A percentile compares a stretch with the other conserved stretches of the same genome.
Conservation (phyloP, 35 echinoderm and acorn worm species). For the Stichopus chloronotus region DNA sequence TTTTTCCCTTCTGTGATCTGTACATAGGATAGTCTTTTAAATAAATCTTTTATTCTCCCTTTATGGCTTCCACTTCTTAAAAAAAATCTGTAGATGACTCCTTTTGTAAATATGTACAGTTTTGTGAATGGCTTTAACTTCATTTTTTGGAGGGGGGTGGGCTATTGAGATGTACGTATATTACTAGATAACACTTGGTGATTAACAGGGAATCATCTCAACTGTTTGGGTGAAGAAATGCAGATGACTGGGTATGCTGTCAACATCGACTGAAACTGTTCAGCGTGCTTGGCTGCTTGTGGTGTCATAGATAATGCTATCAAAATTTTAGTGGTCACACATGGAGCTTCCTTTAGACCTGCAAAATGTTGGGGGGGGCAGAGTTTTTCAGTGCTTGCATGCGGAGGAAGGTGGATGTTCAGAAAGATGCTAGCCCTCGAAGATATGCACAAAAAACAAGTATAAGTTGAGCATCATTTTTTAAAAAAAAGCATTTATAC, state of each 20-base stretch:
- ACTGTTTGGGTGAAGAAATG: neutral
- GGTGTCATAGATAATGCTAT: too few relatives aligned
- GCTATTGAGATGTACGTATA: neutral
- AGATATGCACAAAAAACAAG: too few relatives aligned
- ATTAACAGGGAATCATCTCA: neutral
- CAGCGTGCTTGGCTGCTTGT: neutral
- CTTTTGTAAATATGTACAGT: slow-evolving; percentile 56
- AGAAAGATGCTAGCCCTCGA: too few relatives aligned
- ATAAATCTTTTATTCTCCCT: slow-evolving; percentile 46
- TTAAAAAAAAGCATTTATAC: too few relatives aligned
- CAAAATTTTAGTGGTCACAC: too few relatives aligned
- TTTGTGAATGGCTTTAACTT: slow-evolving; percentile 21
- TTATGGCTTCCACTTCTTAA: slow-evolving; percentile 55
- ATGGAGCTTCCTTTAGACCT: too few relatives aligned
- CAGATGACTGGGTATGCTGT: neutral
- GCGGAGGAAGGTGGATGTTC: too few relatives aligned
- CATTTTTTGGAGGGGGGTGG: neutral
- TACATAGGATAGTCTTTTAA: slow-evolving; percentile 43
- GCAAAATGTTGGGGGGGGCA: too few relatives aligned
- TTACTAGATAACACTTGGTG: neutral
- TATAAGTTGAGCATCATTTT: too few relatives aligned
- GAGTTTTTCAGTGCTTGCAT: too few relatives aligned
- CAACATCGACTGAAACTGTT: neutral
- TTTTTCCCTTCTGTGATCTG: slow-evolving; percentile 1
- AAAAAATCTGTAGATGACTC: slow-evolving; percentile 28